Base-by-base conservation (phyloP, 2,888 invertebrate species). In the Muscina levida region DNA sequence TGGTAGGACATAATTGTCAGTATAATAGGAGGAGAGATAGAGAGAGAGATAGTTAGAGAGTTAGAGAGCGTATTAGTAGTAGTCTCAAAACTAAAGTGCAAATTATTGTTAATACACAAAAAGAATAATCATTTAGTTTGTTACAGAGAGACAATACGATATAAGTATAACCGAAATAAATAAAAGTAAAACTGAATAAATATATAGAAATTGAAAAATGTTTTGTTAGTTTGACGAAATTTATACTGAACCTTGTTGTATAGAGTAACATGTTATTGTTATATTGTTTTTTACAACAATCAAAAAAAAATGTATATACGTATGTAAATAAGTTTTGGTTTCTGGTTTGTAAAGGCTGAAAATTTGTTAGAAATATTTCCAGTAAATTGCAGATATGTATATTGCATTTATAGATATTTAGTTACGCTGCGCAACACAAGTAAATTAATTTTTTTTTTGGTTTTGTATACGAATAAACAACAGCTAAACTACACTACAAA, bases 401-500 rank as follows among this genome's bases (percentile, higher is more conserved):
- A 62, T 62, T 17, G 22, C 56, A 53, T 51, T 26, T n/a, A 22
- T 31, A 53, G 17, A 39, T 39, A n/a, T 68, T 5, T 67, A 44
- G 48, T 68, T 65, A 42, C 39, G 59, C 48, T 31, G 51, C 59
- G 39, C 65, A 48, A 51, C 13, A 75, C 10, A 31, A 37, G 44
- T 39, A 22, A 42, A 53, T 77, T 79, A 76, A 73, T 72, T 67
- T 71, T 74, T n/a, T 8, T 31, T 31, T 31, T 31, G 31, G 4
- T 31, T 31, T 71, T 59, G 59, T 44, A 71, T 72, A 78, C 77
- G 57, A 72, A 66, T 71, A 76, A 82, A 81, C 79, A 82, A 74
- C 72, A 82, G 84, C 81, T 82, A 84, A 82, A 82, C 82, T 82
- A 85, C 85, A 85, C 86, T 82, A 86, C 87, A 85, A 85, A 86